Evolutionary conservation across 2,888 invertebrate species (phyloP), one percentile per base, ranked within the genome.

Genomic region (Tinea trinotella): DNA sequence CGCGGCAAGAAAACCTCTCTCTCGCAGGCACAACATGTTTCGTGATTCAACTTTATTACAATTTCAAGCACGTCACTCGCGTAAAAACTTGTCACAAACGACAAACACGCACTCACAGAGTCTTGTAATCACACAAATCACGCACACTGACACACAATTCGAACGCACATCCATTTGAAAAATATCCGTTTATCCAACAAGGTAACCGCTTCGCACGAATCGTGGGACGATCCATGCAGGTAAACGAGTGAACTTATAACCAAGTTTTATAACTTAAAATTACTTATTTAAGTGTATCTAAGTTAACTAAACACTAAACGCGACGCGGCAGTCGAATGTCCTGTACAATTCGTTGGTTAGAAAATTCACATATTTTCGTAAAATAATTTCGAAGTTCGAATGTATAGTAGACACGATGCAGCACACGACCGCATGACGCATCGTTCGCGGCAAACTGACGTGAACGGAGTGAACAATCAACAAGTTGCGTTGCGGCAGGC

Each of bases 141-240:
- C 80, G 74, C 75, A 80, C 84, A 82, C 81, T 76, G 77, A 76
- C 81, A 79, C 84, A 76, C 63, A 70, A 75, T 72, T 74, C 66
- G 73, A 80, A 79, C 77, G 76, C 82, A 82, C 81, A 81, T 82
- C 79, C 82, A 85, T 85, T 84, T 83, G 79, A 83, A 84, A 83
- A 81, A 78, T 79, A 76, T 84, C 75, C 83, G 81, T 83, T 83
- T 81, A 80, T 81, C 80, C 81, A 76, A 81, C 78, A 80, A 74
- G 75, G 74, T 75, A 76, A 78, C 80, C 77, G 80, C 78, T 75
- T 71, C 69, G 71, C 74, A 65, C 70, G 67, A 71, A 68, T 74
- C 79, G 81, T 77, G 80, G 77, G 81, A 74, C 76, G 76, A 76
- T 69, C 72, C 77, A 78, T 79, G 80, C 83, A 84, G 84, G 83